Base-by-base conservation (phyloP, 2,797 vertebrate species). In the Poecilia velifera region DNA sequence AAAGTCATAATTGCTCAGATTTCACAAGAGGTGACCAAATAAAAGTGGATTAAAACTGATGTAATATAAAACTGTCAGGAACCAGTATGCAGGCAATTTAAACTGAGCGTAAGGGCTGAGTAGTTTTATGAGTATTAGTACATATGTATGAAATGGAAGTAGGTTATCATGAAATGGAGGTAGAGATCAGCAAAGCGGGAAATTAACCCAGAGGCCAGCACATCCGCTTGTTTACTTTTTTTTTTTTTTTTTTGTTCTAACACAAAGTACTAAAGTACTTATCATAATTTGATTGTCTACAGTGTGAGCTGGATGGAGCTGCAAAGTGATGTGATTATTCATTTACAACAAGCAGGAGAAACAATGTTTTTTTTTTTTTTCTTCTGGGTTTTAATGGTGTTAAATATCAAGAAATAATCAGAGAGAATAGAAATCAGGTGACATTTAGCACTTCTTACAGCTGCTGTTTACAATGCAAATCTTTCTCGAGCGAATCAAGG, bases 401-500 rank as follows among this genome's bases (percentile, higher is more conserved):
- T 28, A 13, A 59, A 78, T 16, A 62, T 20, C 25, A 28, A 64
- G 14, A 25, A 72, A 73, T 25, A n/a, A 51, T 53, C 68, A 78
- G 43, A 22, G 39, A 73, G 20, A 73, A 7, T 55, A 46, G 22
- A 36, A 55, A 53, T 55, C 31, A 6, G 20, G 10, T 73, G 16
- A 28, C 25, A 73, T 39, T 3, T 22, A 43, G 47, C n/a, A n/a
- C 55, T 53, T 59, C 72, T 72, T 49, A 45, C 62, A 41, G 57
- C 14, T 13, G 55, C 74, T 72, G 20, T 84, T 79, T 74, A 14
- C 70, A 12, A 47, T 73, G 59, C 41, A 72, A 22, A 72, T 77
- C 62, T 57, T 76, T 72, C 78, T 84, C 13, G 72, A 68, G 4
- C 53, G 31, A 72, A n/a, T 76, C 14, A 80, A 68, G 68, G 49